A percentile compares a stretch with the other conserved stretches of the same genome.
phyloP scores from a whole-genome alignment of 2,888 invertebrate genomes.

The Epsilonema sp. region DNA sequence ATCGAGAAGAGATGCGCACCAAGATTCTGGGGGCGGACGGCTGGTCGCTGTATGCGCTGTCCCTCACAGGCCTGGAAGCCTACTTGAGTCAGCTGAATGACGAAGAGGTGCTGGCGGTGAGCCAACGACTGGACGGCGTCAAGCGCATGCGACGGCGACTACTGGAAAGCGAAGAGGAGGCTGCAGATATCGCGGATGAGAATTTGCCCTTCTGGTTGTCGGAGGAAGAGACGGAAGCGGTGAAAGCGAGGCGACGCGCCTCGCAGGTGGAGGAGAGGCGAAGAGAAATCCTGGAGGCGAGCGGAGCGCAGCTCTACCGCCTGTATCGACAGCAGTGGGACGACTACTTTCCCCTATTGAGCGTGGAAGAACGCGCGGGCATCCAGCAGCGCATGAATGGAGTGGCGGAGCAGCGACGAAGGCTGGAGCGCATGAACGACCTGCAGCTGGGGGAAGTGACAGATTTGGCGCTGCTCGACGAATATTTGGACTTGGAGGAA shows the following conservation, averaged over 20 bases:
- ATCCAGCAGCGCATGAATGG: not conserved
- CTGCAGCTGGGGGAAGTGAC: not conserved
- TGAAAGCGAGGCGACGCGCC: too few relatives aligned
- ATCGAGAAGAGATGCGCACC: not conserved
- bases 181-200: not conserved
- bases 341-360: conserved; percentile 1
- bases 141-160: not conserved
- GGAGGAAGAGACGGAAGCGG: not conserved
- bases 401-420: not conserved
- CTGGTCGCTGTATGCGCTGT: not conserved
- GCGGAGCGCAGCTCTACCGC: not conserved
- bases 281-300: conserved; percentile 1
- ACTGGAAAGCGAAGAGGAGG: not conserved
- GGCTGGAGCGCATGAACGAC: too few relatives aligned
- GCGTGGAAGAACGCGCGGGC: conserved; percentile 5
- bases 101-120: not conserved
- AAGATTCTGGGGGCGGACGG: not conserved
- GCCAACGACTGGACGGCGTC: not conserved
- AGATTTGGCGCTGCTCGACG: not conserved
- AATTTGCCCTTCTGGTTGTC: not conserved
- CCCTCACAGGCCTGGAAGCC: not conserved
- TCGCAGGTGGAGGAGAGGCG: not conserved
- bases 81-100: not conserved
- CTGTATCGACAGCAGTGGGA: conserved; percentile 4
- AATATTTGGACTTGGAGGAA: conserved; percentile 1